Base-by-base conservation (phyloP, 2,113 vertebrate genomes). In the Ia io region DNA sequence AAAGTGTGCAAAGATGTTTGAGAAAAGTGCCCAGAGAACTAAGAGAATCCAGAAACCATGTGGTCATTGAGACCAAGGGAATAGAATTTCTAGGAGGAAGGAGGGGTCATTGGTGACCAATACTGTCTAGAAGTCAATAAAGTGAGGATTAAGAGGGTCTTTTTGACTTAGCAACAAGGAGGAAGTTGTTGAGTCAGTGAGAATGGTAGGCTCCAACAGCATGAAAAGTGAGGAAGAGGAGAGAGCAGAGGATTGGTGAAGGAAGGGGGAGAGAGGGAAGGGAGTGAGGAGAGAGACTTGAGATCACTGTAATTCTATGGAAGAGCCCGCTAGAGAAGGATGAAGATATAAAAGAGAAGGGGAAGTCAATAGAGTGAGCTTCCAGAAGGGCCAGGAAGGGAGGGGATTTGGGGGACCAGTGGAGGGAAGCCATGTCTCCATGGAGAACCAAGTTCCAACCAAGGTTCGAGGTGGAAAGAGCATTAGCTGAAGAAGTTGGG, bases 251-350 rank as follows among this genome's bases (percentile, higher is more conserved):
- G 25, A 22, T 3, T 10, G 67, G 74, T 5, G 6, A 65, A 28
- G n/a, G 32, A 6, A 6, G 4, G 13, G 49, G 6, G 49, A 5
- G 14, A 9, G 4, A 1, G 30, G 14, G 16, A 32, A 40, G 10
- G 25, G 86, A 74, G 32, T 1, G 2, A 56, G 13, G 18, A 25
- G 13, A 7, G 17, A 25, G 25, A 44, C 49, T 42, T 25, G 37
- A 56, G 63, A 12, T 53, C 53, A 11, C 35, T 83, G 2, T 63
- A 3, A 47, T 40, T 56, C 23, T 79, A 0, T 42, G 44, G 42
- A 49, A 73, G 32, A 84, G 11, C 42, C 40, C 40, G 20, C 42
- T 25, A 87, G n/a, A 88, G 78, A 88, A 84, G 47, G 16, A 3
- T 59, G 47, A 67, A 28, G 42, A n/a, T 32, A 6, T 12, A 51